phyloP scores from a whole-genome alignment of 1,140 invertebrate genomes.

The Conus ventricosus region DNA sequence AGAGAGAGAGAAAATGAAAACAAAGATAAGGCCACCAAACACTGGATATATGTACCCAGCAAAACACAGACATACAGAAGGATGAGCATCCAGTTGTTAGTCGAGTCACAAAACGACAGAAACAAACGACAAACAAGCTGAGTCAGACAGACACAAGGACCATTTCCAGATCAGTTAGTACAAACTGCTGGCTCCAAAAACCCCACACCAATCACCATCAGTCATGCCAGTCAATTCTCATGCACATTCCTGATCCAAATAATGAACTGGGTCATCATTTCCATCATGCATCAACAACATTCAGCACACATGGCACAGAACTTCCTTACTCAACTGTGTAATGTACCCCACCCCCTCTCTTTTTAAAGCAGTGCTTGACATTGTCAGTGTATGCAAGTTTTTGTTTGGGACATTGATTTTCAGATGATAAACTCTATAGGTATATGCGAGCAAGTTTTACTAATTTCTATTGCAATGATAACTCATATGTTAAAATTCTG shows the following conservation, averaged over 20 bases:
- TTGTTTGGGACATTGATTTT: no score
- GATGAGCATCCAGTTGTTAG: background rate
- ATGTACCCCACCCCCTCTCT: background rate
- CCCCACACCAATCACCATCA: slow-evolving; percentile 26
- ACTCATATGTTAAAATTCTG: no score
- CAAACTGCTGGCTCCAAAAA: slow-evolving; percentile 24
- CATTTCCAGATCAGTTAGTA: slow-evolving; percentile 35
- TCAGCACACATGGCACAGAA: slow-evolving; percentile 32
- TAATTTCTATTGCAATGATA: no score
- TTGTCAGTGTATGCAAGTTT: no score
- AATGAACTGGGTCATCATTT: slow-evolving; percentile 4
- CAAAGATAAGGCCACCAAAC: background rate
- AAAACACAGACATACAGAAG: background rate
- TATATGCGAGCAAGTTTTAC: no score
- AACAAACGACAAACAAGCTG: slow-evolving; percentile 1
- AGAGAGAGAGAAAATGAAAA: no score
- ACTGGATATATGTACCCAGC: background rate
- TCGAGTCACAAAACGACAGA: background rate
- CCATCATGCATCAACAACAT: slow-evolving; percentile 40
- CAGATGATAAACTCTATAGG: no score
- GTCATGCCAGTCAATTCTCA: slow-evolving; percentile 36
- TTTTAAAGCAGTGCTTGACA: no score
- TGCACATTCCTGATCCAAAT: slow-evolving; percentile 32
- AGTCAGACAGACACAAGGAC: background rate
- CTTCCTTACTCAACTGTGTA: background rate